A percentile compares a stretch with the other conserved stretches of the same genome.
phyloP scores from a whole-genome alignment of 2,888 invertebrate genomes.

The Andricus curvator region DNA sequence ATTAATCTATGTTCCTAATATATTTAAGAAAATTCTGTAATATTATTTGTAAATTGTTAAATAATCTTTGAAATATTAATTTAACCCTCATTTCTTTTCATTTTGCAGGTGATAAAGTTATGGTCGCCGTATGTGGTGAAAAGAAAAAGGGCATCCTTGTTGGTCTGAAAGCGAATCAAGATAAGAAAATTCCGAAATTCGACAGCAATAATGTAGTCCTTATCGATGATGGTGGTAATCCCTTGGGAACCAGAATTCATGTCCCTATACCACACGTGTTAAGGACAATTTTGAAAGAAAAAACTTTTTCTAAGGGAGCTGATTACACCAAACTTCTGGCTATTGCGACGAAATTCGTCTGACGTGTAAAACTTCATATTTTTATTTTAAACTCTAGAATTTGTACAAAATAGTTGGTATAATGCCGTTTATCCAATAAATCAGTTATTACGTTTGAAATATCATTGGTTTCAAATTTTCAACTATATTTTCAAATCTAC shows the following conservation, averaged over 20 bases:
- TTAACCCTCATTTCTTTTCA: not conserved
- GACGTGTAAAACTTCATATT: constrained; percentile 57
- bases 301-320: constrained; percentile 89
- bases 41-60: not conserved
- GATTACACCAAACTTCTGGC: constrained; percentile 96
- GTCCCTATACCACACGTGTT: constrained; percentile 96
- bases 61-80: not conserved
- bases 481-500: not conserved
- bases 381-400: not conserved
- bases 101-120: constrained; percentile 88
- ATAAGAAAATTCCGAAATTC: constrained; percentile 90
- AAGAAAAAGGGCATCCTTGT: constrained; percentile 96
- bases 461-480: not conserved
- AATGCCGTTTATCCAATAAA: constrained; percentile 45
- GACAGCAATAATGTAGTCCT: constrained; percentile 98
- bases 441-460: not conserved
- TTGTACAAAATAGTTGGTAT: constrained; percentile 23
- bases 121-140: constrained; percentile 96
- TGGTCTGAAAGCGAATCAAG: constrained; percentile 91
- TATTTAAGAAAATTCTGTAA: no score
- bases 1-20: no score
- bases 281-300: constrained; percentile 90
- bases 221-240: constrained; percentile 96
- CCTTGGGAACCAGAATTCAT: constrained; percentile 95
- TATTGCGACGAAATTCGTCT: constrained; percentile 93